Evolutionary conservation across 1,140 invertebrate species (phyloP).

Genomic region (Tribolium madens): DNA sequence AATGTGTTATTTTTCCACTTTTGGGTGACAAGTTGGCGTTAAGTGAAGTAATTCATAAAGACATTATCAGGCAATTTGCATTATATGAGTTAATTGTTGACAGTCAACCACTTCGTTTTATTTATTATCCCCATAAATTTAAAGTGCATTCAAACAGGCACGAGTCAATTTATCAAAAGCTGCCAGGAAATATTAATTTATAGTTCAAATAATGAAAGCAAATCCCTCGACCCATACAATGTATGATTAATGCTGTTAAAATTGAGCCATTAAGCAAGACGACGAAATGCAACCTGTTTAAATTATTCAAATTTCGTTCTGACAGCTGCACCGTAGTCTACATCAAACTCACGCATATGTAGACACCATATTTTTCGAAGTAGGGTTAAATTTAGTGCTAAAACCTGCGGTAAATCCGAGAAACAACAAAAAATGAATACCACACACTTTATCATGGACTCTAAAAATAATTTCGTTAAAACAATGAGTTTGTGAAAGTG

Average conservation of each 20-base stretch:
- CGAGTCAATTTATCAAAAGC: constrained; percentile 47
- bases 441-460: constrained; percentile 13
- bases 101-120: constrained; percentile 7
- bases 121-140: constrained; percentile 43
- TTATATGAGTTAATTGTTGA: constrained; percentile 49
- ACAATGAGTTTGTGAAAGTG: constrained; percentile 35
- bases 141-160: constrained; percentile 17
- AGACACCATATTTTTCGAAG: constrained; percentile 20
- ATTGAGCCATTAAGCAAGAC: constrained; percentile 41
- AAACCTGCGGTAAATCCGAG: neutral
- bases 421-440: constrained; percentile 22
- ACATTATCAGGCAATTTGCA: constrained; percentile 44
- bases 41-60: neutral
- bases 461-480: constrained; percentile 31
- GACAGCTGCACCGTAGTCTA: constrained; percentile 27
- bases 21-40: neutral
- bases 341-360: neutral
- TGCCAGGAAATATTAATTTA: constrained; percentile 46
- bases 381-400: constrained; percentile 28
- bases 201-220: constrained; percentile 40
- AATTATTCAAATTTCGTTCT: constrained; percentile 43
- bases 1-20: constrained; percentile 34
- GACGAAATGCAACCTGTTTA: constrained; percentile 40
- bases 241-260: constrained; percentile 36
- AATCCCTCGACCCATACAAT: constrained; percentile 40